Conservation (phyloP, 2,113 vertebrate species). For the Desmodus rotundus region DNA sequence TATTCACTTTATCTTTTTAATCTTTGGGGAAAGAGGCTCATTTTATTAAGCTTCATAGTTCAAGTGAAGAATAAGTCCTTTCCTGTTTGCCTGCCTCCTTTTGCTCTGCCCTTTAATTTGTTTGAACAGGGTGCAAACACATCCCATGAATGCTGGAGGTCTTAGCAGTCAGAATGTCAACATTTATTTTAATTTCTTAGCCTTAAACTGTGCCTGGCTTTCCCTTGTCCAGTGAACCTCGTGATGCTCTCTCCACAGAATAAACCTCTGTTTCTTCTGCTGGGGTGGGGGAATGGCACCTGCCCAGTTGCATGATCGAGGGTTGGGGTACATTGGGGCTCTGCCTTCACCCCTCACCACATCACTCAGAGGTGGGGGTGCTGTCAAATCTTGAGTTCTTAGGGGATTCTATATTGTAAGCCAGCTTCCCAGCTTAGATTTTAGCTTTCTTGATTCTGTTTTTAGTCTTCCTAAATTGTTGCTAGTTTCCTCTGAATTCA, state of each 20-base stretch:
- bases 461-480: background rate
- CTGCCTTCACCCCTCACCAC: background rate
- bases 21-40: background rate
- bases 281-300: background rate
- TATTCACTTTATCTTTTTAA: background rate
- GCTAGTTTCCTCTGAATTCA: background rate
- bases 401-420: background rate
- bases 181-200: background rate
- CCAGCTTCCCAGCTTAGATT: background rate
- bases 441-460: background rate
- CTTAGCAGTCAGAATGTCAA: background rate
- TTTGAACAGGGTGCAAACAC: background rate
- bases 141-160: too few species aligned
- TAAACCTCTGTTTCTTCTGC: background rate
- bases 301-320: rapidly evolving
- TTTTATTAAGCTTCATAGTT: background rate
- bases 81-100: background rate
- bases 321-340: background rate
- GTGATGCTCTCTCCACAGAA: background rate
- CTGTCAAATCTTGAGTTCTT: background rate
- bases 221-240: background rate
- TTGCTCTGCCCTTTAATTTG: background rate
- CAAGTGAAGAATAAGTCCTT: background rate
- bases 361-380: background rate
- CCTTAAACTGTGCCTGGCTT: background rate